Evolutionary conservation across 2,888 invertebrate species (phyloP), one percentile per base, ranked within the genome.

Genomic region (Sarcophaga rosellei): DNA sequence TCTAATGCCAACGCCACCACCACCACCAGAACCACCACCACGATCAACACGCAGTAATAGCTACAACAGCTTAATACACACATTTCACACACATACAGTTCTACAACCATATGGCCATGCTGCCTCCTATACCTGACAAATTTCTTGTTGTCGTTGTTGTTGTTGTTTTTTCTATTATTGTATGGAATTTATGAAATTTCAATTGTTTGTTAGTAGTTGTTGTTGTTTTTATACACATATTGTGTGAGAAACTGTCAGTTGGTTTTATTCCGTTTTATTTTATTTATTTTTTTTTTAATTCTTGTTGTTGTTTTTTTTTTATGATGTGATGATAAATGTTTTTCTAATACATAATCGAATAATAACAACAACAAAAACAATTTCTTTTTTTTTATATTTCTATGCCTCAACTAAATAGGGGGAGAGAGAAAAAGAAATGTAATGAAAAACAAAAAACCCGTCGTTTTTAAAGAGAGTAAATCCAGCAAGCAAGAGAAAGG

Each of bases 11-110:
- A n/a, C 66, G 23, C 57, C 4, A 61, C 15, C 4, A 78, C 83
- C 83, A 82, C 4, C 8, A 35, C 53, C 25, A 70, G n/a, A n/a
- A n/a, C 86, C 78, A 61, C 87, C 84, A 84, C 25, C 59, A 23
- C 76, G 10, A 73, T 47, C 15, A 47, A 15, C 4, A 4, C 17
- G 17, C 53, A 53, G 15, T 17, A 35, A 35, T 35, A 35, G 35
- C 35, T 2, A 10, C 1, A 35, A 35, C 10, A 35, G 10, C 35
- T 35, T 35, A 35, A 35, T 35, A 35, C 35, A 35, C 35, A 35
- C 35, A 35, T 35, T 35, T 35, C 86, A 81, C 66, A 88, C 81
- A 83, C 35, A 35, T 35, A 35, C 35, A 35, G 5, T 35, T 35
- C 35, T 35, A 35, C 35, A 35, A 35, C 35, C 35, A 35, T 35